phyloP scores from a whole-genome alignment of 1,140 invertebrate genomes.

The Wiebesia pumilae region DNA sequence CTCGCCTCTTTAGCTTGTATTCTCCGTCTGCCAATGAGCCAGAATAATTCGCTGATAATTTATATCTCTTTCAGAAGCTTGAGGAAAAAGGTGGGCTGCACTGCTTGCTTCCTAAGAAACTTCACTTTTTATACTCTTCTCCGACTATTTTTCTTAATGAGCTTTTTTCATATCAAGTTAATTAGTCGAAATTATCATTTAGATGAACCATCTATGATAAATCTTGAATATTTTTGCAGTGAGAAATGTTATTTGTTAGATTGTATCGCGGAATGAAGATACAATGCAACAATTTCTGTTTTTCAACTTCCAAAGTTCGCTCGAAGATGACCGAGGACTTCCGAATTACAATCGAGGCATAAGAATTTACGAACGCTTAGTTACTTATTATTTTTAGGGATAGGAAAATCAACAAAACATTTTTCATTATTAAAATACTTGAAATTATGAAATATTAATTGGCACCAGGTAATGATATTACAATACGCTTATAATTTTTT shows the following conservation, averaged over 20 bases:
- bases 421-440: too few species aligned
- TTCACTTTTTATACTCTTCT: constrained; percentile 3
- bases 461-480: too few species aligned
- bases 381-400: not conserved
- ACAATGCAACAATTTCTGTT: not conserved
- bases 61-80: constrained; percentile 33
- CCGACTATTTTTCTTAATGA: not conserved
- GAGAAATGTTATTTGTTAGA: not conserved
- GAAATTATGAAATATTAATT: too few species aligned
- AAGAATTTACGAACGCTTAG: not conserved
- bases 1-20: not conserved
- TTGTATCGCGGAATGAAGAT: not conserved
- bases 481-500: too few species aligned
- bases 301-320: not conserved
- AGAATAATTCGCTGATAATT: constrained; percentile 32
- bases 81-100: not conserved
- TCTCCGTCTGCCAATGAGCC: constrained; percentile 23
- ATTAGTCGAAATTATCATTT: not conserved
- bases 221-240: not conserved
- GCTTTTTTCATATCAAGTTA: not conserved
- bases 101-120: constrained; percentile 19
- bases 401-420: too few species aligned
- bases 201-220: not conserved
- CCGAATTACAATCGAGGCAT: not conserved
- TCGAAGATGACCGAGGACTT: not conserved